A percentile compares a stretch with the other conserved stretches of the same genome.
These are phyloP conservation scores for Zaprionus gabonicus DNA, from an alignment of 1,140 invertebrate genomes.

Conservation along the genomic window DNA sequence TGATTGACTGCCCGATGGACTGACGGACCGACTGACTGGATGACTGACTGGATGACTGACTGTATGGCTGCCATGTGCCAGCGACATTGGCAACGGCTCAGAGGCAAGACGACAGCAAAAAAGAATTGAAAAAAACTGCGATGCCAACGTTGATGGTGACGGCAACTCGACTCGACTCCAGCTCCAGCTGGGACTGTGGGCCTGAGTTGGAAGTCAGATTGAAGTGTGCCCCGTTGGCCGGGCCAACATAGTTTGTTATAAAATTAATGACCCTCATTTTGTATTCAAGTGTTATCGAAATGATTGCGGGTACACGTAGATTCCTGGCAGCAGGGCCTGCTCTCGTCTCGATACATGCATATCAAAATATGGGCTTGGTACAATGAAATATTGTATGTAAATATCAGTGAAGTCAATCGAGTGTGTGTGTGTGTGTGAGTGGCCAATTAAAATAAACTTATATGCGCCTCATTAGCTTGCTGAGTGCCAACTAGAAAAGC, in stretches of 20 bases:
- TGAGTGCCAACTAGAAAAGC: slow-evolving; percentile 9
- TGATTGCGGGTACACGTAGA: slow-evolving; percentile 75
- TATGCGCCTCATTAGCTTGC: slow-evolving; percentile 62
- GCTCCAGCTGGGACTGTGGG: slow-evolving; percentile 15
- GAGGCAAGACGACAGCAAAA: not conserved
- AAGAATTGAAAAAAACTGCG: not conserved
- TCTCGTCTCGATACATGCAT: slow-evolving; percentile 36
- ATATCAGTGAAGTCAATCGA: slow-evolving; percentile 22
- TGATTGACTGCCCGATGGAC: slow-evolving; percentile 73
- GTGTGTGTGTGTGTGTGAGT: slow-evolving; percentile 41
- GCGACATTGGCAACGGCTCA: slow-evolving; percentile 67
- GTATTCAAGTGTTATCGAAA: slow-evolving; percentile 83
- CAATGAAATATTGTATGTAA: slow-evolving; percentile 60
- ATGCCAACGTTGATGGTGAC: slow-evolving; percentile 16
- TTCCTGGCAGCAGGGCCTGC: slow-evolving; percentile 34
- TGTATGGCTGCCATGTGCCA: slow-evolving; percentile 1
- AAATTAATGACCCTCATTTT: slow-evolving; percentile 83
- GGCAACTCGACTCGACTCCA: slow-evolving; percentile 17
- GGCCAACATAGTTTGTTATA: slow-evolving; percentile 74
- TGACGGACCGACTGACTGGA: slow-evolving; percentile 16
- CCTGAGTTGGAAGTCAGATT: slow-evolving; percentile 26
- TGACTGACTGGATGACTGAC: no score
- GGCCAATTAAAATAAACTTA: slow-evolving; percentile 74
- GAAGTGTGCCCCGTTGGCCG: slow-evolving; percentile 49
- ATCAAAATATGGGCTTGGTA: slow-evolving; percentile 70